Evolutionary conservation across 2,113 vertebrate genomes (phyloP), one percentile per base, ranked within the genome.

Genomic region (Odontesthes bonariensis): DNA sequence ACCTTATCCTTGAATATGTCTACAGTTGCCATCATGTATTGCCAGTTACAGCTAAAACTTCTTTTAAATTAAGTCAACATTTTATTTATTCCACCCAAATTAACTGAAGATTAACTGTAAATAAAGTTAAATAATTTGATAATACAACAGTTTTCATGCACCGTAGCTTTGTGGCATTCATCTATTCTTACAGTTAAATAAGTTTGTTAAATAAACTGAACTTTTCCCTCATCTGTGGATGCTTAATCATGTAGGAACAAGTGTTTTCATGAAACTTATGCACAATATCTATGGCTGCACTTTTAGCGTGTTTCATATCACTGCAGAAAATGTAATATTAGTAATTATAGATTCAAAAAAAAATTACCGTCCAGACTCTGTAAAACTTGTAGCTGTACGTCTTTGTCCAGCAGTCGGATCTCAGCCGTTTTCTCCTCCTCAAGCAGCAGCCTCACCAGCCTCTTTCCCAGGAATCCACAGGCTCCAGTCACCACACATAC

Each of bases 401-500:
- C 55, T 91, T 84, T 96, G 92, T 98, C 96, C 71, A 97, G 83
- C 68, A 94, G 82, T 1, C 96, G 92, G 20, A 98, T 73, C 91
- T 99, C 96, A 1, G 93, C 88, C 55, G 94, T 78, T 0, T 89
- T 88, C 63, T 95, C 95, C 16, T 97, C 95, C 40, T 97, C 92
- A 77, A 95, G 73, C 83, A 99, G 83, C 78, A 96, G 75, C 44
- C 2, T 5, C 63, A 96, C 54, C 16, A 97, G 95, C 71, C 90
- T 94, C 79, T 87, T 91, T 3, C 98, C 97, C 67, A 99, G 91
- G 78, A 99, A 97, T 0, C 97, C 97, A 49, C 94, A 91, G 5
- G 96, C 97, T 60, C 97, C 98, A 0, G 96, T 98, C 89, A 98
- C 95, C 70, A 98, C 93, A 52, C 96, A 97, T 60, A 93, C 94